Conservation (phyloP, 2,797 vertebrate genomes). For the Pipistrellus pipistrellus region DNA sequence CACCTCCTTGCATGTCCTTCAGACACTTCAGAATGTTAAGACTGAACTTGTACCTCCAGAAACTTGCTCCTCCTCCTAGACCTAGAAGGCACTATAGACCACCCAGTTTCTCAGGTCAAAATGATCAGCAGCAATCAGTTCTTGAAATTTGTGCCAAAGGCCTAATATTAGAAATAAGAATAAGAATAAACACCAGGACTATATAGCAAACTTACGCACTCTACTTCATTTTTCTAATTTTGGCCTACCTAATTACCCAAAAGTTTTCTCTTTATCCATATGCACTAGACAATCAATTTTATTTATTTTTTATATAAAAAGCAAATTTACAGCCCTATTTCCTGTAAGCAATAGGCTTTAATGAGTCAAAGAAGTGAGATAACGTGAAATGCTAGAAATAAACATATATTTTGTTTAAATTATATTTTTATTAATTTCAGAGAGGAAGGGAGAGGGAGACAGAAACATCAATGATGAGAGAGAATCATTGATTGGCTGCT, state of each 20-base stretch:
- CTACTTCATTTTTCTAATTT: background rate
- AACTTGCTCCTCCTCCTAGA: background rate
- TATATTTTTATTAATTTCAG: no score
- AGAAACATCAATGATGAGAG: no score
- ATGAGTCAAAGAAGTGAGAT: background rate
- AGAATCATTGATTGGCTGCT: no score
- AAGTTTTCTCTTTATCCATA: background rate
- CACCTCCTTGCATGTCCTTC: background rate
- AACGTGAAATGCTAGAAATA: background rate
- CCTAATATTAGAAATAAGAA: background rate
- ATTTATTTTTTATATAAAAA: background rate
- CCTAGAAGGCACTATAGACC: background rate
- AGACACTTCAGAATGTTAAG: background rate
- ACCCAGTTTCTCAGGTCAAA: background rate
- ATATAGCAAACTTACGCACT: background rate
- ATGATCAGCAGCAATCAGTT: constrained; percentile 14
- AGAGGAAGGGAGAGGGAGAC: no score
- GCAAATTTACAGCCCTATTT: constrained; percentile 3
- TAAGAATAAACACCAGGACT: background rate
- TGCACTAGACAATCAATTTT: background rate
- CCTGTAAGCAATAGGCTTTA: background rate
- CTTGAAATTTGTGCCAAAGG: background rate
- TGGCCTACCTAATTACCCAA: background rate
- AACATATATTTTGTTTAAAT: background rate
- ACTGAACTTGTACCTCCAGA: background rate